Base-by-base conservation (phyloP, 2,888 invertebrate genomes). In the Cactoblastis cactorum region DNA sequence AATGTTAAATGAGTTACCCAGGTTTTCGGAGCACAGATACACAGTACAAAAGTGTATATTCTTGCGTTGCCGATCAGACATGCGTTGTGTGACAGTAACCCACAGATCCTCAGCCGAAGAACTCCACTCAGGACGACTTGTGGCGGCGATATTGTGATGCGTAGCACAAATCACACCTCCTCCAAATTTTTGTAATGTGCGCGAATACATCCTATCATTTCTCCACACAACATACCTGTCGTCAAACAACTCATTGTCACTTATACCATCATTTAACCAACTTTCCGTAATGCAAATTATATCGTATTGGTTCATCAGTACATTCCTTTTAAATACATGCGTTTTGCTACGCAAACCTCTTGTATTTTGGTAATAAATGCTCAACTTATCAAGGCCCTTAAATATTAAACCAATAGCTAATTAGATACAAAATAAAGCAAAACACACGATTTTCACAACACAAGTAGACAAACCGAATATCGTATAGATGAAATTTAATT, bases 81-180 rank as follows among this genome's bases (percentile, higher is more conserved):
- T 11, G 1, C 38, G 17, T 17, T 38, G 19, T 1, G 9, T 17
- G 1, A 53, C 35, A 14, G 55, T 48, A 2, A 53, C 45, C 55
- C 55, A 56, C 9, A 56, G 22, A 17, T 57, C 54, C 22, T 54
- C 53, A 0, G 55, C 55, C 8, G 53, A 45, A 14, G 53, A 53
- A 3, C 28, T 28, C 53, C 53, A 55, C 38, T 51, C 46, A 3
- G 41, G 34, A 1, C 45, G 19, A 11, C 39, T 33, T 32, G 39
- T 22, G 18, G 50, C 37, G n/a, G 38, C 38, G 3, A 51, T 17
- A 9, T 51, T 46, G 19, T 43, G 51, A 14, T 43, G 51, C 8
- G 49, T 24, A 3, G 56, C 56, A 8, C 50, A 39, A n/a, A 57
- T 35, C 6, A 57, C 50, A 9, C 53, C 53, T 8, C 56, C 54